Conservation (phyloP, 1,140 invertebrate genomes). For the Drosophila funebris region DNA sequence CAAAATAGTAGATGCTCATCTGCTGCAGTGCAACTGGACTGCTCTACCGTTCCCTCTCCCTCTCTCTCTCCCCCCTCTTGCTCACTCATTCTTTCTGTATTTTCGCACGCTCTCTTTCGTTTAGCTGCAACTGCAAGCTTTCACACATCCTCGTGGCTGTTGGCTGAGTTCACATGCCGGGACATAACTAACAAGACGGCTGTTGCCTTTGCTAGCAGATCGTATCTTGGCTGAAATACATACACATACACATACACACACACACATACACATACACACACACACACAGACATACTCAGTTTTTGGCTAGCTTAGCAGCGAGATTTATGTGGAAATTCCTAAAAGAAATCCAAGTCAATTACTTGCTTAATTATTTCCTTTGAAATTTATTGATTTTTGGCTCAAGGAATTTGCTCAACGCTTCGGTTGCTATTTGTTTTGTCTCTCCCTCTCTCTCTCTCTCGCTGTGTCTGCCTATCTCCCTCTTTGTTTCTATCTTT, state of each 20-base stretch:
- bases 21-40: constrained; percentile 14
- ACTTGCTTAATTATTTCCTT: constrained; percentile 83
- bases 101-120: neutral
- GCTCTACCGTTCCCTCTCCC: neutral
- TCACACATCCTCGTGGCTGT: constrained; percentile 30
- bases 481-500: no score
- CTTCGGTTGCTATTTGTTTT: constrained; percentile 69
- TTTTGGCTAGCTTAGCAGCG: constrained; percentile 64
- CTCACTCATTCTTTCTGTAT: neutral
- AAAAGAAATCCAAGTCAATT: constrained; percentile 83
- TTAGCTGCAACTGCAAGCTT: constrained; percentile 30
- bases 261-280: constrained; percentile 12
- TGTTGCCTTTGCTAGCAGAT: constrained; percentile 31
- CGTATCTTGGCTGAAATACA: constrained; percentile 31
- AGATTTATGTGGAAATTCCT: constrained; percentile 83
- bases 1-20: constrained; percentile 64
- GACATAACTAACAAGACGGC: constrained; percentile 49
- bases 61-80: constrained; percentile 8
- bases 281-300: constrained; percentile 16
- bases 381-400: constrained; percentile 82
- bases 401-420: constrained; percentile 58
- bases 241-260: constrained; percentile 19
- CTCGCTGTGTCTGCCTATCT: neutral
- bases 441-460: constrained; percentile 30
- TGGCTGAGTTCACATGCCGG: constrained; percentile 45